Evolutionary conservation across 2,888 invertebrate species (phyloP), one percentile per base, ranked within the genome.

Genomic region (Elaeidobius kamerunicus): DNA sequence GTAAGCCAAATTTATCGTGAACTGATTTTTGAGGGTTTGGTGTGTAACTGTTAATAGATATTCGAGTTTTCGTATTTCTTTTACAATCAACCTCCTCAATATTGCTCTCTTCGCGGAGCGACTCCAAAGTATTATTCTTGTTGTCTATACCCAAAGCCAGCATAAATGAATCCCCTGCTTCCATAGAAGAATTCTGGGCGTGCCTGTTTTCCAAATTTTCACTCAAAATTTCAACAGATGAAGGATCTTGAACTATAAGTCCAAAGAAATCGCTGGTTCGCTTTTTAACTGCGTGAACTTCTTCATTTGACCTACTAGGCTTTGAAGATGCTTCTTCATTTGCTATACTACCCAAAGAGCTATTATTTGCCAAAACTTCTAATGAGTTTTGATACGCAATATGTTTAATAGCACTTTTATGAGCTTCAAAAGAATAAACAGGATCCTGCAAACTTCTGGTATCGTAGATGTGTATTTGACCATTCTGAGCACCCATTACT

Each of bases 401-500:
- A 60, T 70, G 75, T 7, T 68, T 71, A 0, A 81, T 73, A 56
- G 76, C 73, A 57, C 75, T 74, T 16, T 75, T 75, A 58, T 81
- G 80, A 1, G 76, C 78, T 60, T 73, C 71, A 20, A 80, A 69
- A 11, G 76, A 65, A 63, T 75, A 73, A 11, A 75, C 65, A 0
- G 79, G 77, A 51, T 68, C 70, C 20, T 72, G 71, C 35, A 80
- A 67, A 60, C 78, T 77, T 61, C 81, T 73, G 11, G 79, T 71
- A 66, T 82, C 81, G 68, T 80, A 81, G 3, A 80, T 62, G 34
- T 76, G 64, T 3, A 80, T 69, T 40, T 70, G 61, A n/a, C 81
- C 81, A 68, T 75, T 77, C 63, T 78, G 79, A 15, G 77, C 75
- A 11, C 78, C 81, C 35, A 80, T 70, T 4, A 76, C 78, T n/a